Conservation (phyloP, 2,113 vertebrate species). For the Python bivittatus region DNA sequence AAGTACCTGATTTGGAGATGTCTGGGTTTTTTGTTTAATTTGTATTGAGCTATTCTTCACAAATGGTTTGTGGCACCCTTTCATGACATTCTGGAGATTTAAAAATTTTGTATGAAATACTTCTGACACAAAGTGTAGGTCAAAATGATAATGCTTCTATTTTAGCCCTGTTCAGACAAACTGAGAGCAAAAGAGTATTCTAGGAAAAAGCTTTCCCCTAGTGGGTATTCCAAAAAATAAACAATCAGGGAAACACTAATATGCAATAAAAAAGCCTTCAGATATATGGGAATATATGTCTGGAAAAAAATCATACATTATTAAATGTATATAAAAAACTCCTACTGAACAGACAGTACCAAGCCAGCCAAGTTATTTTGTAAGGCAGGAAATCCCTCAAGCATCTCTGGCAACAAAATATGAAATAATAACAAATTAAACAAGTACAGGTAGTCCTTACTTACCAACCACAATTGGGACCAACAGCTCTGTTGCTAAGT, state of each 20-base stretch:
- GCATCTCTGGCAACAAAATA: not conserved
- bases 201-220: not conserved
- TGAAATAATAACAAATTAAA: not conserved
- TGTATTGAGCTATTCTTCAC: slow-evolving; percentile 1
- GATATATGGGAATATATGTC: not conserved
- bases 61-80: slow-evolving; percentile 42
- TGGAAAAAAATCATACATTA: not conserved
- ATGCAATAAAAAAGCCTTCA: not conserved
- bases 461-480: not conserved
- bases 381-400: not conserved
- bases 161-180: not conserved
- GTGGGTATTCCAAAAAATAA: not conserved
- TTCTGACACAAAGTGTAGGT: not conserved
- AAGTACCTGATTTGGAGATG: slow-evolving; percentile 37
- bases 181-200: too few relatives aligned
- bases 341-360: not conserved
- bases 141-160: not conserved
- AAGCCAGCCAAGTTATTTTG: not conserved
- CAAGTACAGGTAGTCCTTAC: not conserved
- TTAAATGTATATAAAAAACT: not conserved
- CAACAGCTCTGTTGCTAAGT: not conserved
- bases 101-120: slow-evolving; percentile 23
- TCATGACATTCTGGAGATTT: not conserved
- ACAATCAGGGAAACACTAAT: not conserved
- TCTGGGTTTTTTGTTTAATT: not conserved